Evolutionary conservation across 1,140 invertebrate genomes (phyloP), one percentile per base, ranked within the genome.

Genomic region (Leptopilina clavipes): DNA sequence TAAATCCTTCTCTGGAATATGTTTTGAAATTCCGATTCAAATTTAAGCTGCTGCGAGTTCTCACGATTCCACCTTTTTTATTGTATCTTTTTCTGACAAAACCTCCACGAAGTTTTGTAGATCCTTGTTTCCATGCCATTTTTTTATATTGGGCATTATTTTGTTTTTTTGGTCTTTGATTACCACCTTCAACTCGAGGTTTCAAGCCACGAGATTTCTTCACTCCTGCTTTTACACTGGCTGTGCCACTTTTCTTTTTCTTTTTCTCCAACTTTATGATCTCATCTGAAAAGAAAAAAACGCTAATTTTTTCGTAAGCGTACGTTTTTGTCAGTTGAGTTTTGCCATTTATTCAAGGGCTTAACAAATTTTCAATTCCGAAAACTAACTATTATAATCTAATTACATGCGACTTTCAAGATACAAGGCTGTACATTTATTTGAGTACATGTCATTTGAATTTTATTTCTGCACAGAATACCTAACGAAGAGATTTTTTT

Each of bases 211-310:
- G 76, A 54, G 17, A 65, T 10, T 77, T 78, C 75, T 72, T 81
- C 25, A 77, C 79, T 73, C 74, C 78, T 45, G 37, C 80, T 18
- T 76, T 81, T 54, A 9, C 74, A 54, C 7, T 71, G 44, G 19
- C 59, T 18, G 71, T 22, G 75, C 79, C 78, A 12, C 37, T 59
- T 75, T 81, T 75, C 75, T 89, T 89, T 87, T 88, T 91, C 86
- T 89, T 90, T 89, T 88, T 91, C 80, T 89, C 89, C 89, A 91
- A 86, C 84, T 89, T 90, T 85, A 91, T 91, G 86, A 91, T 91
- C 71, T 91, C 89, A 90, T 91, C 89, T 91, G 88, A 91, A 90
- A 90, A 83, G 81, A 89, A 89, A 80, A 90, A 87, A 89, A 87
- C 82, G 81, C 48, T 74, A 70, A 83, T 84, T 65, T 76, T 88